Evolutionary conservation across 2,888 invertebrate genomes (phyloP), one percentile per base, ranked within the genome.

Genomic region (Diaperis boleti): DNA sequence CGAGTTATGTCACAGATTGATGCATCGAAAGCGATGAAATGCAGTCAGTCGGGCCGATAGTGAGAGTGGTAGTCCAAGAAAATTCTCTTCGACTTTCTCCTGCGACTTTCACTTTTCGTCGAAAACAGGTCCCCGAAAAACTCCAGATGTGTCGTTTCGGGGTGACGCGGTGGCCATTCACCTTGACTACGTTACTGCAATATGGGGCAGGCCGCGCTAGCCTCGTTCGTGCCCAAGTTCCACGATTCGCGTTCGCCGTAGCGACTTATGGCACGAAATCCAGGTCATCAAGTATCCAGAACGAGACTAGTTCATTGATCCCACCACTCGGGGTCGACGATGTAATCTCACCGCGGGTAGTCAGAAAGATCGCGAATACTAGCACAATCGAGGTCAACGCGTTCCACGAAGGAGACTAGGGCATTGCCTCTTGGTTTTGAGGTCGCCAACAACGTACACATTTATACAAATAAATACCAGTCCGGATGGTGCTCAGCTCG

Each of bases 391-490:
- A 79, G 79, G 79, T 76, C 78, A 74, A 69, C 67, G 22, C 52
- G 72, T 67, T 65, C 75, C 78, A 67, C 73, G 11, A 14, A 17
- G 35, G 78, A 81, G 81, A 75, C 70, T 77, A 81, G 82, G 79
- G 73, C 80, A 78, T 79, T 81, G 81, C 76, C 81, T 71, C 60
- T 26, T 42, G 68, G 72, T 75, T 81, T 81, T 82, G 81, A 82
- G 82, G 82, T 81, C 81, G 80, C 71, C 73, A 42, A 49, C 62
- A 35, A 47, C 61, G 59, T 52, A 59, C 50, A 50, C 50, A 56
- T 55, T 52, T 55, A 55, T 55, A 55, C 54, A 54, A 41, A 55
- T 55, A 33, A 41, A 55, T 56, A 15, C 29, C 41, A 42, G 29
- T 41, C 26, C 29, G 41, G 39, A 39, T 39, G 39, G 39, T 33